Evolutionary conservation across 1,140 invertebrate species (phyloP).

Genomic region (Rhagoletis pomonella): DNA sequence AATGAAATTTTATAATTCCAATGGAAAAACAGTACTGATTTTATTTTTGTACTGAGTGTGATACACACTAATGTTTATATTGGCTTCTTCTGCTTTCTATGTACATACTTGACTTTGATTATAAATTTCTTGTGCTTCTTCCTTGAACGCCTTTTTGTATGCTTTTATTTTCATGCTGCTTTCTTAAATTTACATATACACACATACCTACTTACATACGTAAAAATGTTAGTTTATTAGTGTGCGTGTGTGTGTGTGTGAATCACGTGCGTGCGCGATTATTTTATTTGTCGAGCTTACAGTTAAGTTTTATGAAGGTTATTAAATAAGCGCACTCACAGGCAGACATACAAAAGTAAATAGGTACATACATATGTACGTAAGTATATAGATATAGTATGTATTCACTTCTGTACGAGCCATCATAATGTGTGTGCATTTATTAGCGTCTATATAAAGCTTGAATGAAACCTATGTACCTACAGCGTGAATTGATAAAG

Average conservation of each 20-base stretch:
- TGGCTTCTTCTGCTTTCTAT: too few relatives aligned
- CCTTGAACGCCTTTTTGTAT: neutral
- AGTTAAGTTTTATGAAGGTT: constrained; percentile 40
- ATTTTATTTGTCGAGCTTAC: constrained; percentile 39
- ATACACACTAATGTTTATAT: too few relatives aligned
- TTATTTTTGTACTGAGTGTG: too few relatives aligned
- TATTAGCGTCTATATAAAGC: too few relatives aligned
- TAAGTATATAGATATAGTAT: neutral
- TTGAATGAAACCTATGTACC: too few relatives aligned
- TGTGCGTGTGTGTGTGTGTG: too few relatives aligned
- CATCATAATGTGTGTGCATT: too few relatives aligned
- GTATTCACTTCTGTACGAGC: neutral
- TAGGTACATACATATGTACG: neutral
- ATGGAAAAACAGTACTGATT: too few relatives aligned
- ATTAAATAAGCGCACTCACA: constrained; percentile 22
- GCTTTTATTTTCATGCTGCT: neutral
- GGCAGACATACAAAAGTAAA: too few relatives aligned
- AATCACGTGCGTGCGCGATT: constrained; percentile 24
- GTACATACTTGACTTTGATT: too few relatives aligned
- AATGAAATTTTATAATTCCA: too few relatives aligned
- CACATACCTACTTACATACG: neutral
- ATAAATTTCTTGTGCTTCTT: neutral
- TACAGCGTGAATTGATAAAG: neutral
- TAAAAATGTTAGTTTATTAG: too few relatives aligned
- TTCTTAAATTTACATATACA: neutral